Evolutionary conservation across 2,888 invertebrate species (phyloP), one percentile per base, ranked within the genome.

Genomic region (Eretmocerus hayati): DNA sequence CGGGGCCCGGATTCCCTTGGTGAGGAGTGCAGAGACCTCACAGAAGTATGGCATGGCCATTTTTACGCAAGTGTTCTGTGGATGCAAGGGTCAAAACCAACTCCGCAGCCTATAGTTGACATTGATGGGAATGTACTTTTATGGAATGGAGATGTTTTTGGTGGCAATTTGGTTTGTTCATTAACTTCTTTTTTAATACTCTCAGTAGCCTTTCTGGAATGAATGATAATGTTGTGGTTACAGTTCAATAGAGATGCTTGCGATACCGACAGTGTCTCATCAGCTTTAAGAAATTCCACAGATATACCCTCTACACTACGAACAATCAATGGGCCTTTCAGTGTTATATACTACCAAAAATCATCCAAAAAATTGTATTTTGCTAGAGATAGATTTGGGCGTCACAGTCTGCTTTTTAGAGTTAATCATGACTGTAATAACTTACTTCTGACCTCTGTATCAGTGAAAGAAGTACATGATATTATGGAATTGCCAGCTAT

Each of bases 81-180:
- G 87, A 84, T 90, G 71, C 89, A 93, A 74, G 94, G 94, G 3
- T 51, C 57, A 1, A 47, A 67, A 16, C 63, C 82, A 3, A 77
- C 77, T 3, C 58, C 62, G 23, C 95, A 95, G 67, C 95, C 95
- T 0, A 57, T 75, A 11, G 44, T 78, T 21, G 77, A 80, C 65
- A 70, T 72, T 9, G 66, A 76, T 31, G 74, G 77, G 20, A 83
- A 86, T 54, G 66, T 85, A 45, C 74, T 95, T 46, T 69, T 92
- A 19, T 92, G 87, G 76, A 95, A 95, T 75, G 95, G 94, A 22
- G 94, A 96, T 72, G 79, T 91, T 56, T 94, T 86, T 73, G 80
- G 74, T 54, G 77, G 76, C 32, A 56, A 65, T 33, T 56, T 75
- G 63, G 77, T 77, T 59, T 51, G 54, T 43, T 39, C 11, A 23